Evolutionary conservation across 2,797 vertebrate genomes (phyloP).

Genomic region (Cephalopachus bancanus): DNA sequence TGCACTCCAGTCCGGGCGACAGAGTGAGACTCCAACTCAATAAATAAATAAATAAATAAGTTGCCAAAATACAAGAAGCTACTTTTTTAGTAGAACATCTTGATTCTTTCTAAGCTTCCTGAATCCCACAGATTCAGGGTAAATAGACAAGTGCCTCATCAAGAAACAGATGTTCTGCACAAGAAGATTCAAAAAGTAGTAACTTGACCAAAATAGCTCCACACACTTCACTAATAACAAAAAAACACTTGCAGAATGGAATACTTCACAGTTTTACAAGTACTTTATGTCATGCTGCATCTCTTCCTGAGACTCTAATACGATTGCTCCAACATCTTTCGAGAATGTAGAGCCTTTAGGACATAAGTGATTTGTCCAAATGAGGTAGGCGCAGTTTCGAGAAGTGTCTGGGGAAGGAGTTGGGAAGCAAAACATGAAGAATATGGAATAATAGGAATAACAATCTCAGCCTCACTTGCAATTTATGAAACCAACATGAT

Average conservation of each 20-base stretch:
- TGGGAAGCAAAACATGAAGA: neutral
- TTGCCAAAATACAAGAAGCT: slow-evolving; percentile 24
- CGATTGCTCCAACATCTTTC: neutral
- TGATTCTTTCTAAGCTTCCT: slow-evolving; percentile 50
- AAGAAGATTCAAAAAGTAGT: slow-evolving; percentile 40
- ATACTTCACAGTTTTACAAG: neutral
- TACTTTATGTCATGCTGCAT: neutral
- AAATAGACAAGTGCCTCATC: slow-evolving; percentile 25
- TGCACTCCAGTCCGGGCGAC: no score
- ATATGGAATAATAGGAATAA: neutral
- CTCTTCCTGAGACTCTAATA: neutral
- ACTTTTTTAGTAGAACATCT: slow-evolving; percentile 33
- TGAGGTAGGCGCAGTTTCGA: neutral
- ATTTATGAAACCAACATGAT: neutral
- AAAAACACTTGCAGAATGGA: neutral
- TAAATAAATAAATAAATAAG: neutral
- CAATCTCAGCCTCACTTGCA: neutral
- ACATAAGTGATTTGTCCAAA: neutral
- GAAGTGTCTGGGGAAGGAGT: neutral
- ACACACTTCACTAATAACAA: neutral
- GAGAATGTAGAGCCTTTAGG: neutral
- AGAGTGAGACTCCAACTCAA: no score
- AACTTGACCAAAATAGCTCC: neutral
- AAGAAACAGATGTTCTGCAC: slow-evolving; percentile 54
- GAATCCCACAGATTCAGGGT: neutral